Conservation (phyloP, 2,797 vertebrate species). For the Phalloptychus januarius region DNA sequence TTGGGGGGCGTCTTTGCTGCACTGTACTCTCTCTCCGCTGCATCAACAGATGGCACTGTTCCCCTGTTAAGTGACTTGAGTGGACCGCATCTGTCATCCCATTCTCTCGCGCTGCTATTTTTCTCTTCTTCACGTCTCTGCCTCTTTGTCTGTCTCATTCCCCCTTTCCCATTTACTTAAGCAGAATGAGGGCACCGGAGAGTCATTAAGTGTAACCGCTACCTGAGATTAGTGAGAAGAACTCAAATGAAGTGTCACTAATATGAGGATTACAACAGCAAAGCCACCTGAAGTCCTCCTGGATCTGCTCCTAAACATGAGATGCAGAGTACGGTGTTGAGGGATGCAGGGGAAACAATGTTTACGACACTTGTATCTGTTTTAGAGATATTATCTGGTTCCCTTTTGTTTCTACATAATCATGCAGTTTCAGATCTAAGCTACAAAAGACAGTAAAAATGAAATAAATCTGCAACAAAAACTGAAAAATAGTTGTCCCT, state of each 20-base stretch:
- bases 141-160: constrained; percentile 76
- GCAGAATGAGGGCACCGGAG: constrained; percentile 77
- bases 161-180: constrained; percentile 77
- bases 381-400: constrained; percentile 12
- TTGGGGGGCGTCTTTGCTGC: constrained; percentile 20
- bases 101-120: constrained; percentile 18
- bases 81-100: not conserved
- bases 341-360: constrained; percentile 23
- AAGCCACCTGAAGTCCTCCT: constrained; percentile 80
- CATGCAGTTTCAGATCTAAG: not conserved
- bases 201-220: constrained; percentile 84
- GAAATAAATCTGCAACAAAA: not conserved
- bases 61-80: constrained; percentile 60
- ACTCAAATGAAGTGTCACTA: constrained; percentile 85
- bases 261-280: constrained; percentile 85
- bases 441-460: not conserved
- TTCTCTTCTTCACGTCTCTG: constrained; percentile 29
- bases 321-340: constrained; percentile 27
- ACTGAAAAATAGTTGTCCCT: not conserved
- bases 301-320: constrained; percentile 65
- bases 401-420: constrained; percentile 22
- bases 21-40: constrained; percentile 19
- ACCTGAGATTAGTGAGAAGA: constrained; percentile 82
- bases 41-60: constrained; percentile 83
- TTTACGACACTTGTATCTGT: constrained; percentile 34